Base-by-base conservation (phyloP, 2,797 vertebrate species). In the Eulemur coronatus region DNA sequence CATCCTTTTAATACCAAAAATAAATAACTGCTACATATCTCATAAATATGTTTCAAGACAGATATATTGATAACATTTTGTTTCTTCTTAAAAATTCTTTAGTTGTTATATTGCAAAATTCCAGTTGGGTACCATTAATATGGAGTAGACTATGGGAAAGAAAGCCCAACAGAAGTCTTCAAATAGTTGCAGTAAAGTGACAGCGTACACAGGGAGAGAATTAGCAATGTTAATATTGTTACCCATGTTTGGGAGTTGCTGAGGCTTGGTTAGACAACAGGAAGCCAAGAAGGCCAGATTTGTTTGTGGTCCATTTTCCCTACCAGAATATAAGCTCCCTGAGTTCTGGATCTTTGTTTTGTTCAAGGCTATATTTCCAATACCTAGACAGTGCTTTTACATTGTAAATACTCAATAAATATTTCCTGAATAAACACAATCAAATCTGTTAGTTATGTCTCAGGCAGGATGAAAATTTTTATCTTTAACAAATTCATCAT, bases 21-120 rank as follows among this genome's bases (percentile, higher is more conserved):
- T 72, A 84, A 89, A 84, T 72, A 55, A 14, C 35, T 78, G 7
- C 14, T 92, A 61, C 24, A 11, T 63, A 43, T 61, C 17, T 75
- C 65, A 0, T 48, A 67, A 87, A 78, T 50, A 82, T 84, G 28
- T 84, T 94, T 61, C n/a, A 90, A 84, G 84, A 69, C 7, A 84
- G 52, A 43, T 20, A 38, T 82, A 75, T 30, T 88, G 63, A 65
- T n/a, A 89, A 67, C 4, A 82, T 69, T 91, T 95, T 87, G 22
- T 38, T 79, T 90, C 18, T 91, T 81, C 67, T 88, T 69, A 69
- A 92, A 88, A 76, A 70, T 69, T 41, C 13, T 43, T 92, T 92
- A 70, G 43, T 69, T 81, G 67, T n/a, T 67, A 35, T 52, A 65
- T 59, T 75, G 76, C 67, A 50, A 10, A 59, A 75, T 69, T 88